phyloP scores from a whole-genome alignment of 2,113 vertebrate genomes.

The Lynx canadensis region DNA sequence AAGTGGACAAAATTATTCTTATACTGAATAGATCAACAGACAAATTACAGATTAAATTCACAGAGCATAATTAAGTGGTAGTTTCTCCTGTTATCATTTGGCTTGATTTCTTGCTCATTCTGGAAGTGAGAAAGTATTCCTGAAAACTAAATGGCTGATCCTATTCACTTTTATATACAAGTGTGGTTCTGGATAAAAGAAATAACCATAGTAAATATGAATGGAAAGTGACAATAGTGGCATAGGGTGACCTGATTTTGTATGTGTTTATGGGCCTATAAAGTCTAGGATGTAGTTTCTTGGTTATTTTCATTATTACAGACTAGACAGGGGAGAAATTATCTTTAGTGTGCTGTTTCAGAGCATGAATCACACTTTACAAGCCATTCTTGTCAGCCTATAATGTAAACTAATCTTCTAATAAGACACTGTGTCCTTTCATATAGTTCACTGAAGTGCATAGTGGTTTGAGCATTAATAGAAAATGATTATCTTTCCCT shows the following conservation, averaged over 20 bases:
- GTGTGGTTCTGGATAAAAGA: background rate
- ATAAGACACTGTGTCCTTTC: constrained; percentile 74
- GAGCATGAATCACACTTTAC: constrained; percentile 76
- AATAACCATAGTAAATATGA: background rate
- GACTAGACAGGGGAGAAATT: constrained; percentile 58
- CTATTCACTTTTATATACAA: background rate
- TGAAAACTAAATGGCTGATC: background rate
- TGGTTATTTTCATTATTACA: constrained; percentile 68
- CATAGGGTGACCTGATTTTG: constrained; percentile 25
- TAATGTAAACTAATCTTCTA: constrained; percentile 78
- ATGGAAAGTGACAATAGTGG: background rate
- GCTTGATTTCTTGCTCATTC: background rate
- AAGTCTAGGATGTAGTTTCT: constrained; percentile 55
- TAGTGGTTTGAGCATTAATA: constrained; percentile 51
- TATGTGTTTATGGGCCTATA: constrained; percentile 58
- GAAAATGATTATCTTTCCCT: constrained; percentile 64
- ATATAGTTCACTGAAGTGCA: constrained; percentile 58
- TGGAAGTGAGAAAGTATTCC: background rate
- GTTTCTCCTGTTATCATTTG: background rate
- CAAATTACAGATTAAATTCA: constrained; percentile 12
- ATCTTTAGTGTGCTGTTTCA: constrained; percentile 64
- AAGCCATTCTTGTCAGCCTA: constrained; percentile 68
- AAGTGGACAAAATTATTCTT: background rate
- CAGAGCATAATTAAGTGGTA: background rate
- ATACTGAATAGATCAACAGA: background rate